A percentile compares a stretch with the other conserved stretches of the same genome.
These are phyloP conservation scores for Prinia subflava DNA, from an alignment of 2,113 vertebrate genomes.

Conservation along the genomic window DNA sequence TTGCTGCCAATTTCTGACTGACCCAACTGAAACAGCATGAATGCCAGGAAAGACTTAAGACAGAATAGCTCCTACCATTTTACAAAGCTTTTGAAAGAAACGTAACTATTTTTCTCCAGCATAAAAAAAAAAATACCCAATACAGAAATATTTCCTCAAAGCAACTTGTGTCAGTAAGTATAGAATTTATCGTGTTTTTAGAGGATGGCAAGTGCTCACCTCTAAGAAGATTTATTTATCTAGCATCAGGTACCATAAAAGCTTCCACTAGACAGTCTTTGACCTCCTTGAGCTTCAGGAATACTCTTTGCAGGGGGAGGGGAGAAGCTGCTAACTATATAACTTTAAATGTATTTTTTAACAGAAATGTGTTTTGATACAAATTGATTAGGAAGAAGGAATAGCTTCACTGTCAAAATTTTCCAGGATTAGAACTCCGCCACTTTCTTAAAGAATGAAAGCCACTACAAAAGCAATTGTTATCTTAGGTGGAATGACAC, in stretches of 20 bases:
- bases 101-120: background rate
- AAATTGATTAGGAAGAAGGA: background rate
- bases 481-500: background rate
- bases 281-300: background rate
- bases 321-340: background rate
- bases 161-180: background rate
- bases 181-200: background rate
- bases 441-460: background rate
- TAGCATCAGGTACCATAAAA: background rate
- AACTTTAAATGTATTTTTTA: background rate
- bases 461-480: background rate
- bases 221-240: background rate
- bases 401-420: background rate
- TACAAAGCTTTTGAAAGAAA: background rate
- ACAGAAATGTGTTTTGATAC: background rate
- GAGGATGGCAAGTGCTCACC: background rate
- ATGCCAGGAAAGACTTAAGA: background rate
- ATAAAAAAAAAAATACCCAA: background rate
- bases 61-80: background rate
- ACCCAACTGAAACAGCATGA: background rate
- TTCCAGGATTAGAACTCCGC: background rate
- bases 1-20: background rate
- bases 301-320: background rate
- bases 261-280: background rate
- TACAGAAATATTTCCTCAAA: background rate